Base-by-base conservation (phyloP, 2,797 vertebrate genomes). In the Bucorvus abyssinicus region DNA sequence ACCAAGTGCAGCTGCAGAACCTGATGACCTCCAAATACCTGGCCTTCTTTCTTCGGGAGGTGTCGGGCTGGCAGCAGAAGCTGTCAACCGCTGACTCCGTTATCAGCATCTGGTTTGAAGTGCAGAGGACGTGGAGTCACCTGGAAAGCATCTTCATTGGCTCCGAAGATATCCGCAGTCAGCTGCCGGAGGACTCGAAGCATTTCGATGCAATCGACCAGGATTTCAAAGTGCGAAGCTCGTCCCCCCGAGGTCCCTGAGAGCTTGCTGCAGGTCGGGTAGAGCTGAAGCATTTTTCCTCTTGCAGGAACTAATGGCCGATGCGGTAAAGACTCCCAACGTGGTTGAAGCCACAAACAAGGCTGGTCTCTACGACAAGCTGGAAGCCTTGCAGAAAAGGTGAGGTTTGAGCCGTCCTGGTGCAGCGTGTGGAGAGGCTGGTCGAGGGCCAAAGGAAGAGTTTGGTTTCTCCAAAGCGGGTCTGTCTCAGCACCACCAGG, bases 291-390 rank as follows among this genome's bases (percentile, higher is more conserved):
- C 15, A 12, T 73, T 82, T 87, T 30, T 84, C 70, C 53, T 87
- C 50, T 42, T 69, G 45, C 87, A 98, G 98, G 95, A 94, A 27
- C 18, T 98, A 56, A 97, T 98, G 98, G 94, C 50, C 2, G 93
- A 97, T 0, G 97, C 97, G 0, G 94, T 96, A n/a, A 96, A 97
- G 63, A 98, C 97, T 4, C 98, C 98, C 60, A 98, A 97, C 0
- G 98, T 98, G 70, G 61, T 98, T 4, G 96, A 98, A 63, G 98
- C 98, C 63, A 98, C 98, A 59, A 98, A 97, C 96, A 98, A 97
- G 56, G 97, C 98, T 0, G 97, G 97, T 15, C 97, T 98, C 65
- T 97, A 92, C 6, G 3, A 95, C 3, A 96, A 86, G 38, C 96
- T 98, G 3, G 98, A 98, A 55, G 47, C 11, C 0, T 64, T 98